phyloP scores from a whole-genome alignment of 2,888 invertebrate genomes.

The Mesorhabditis spiculigera region DNA sequence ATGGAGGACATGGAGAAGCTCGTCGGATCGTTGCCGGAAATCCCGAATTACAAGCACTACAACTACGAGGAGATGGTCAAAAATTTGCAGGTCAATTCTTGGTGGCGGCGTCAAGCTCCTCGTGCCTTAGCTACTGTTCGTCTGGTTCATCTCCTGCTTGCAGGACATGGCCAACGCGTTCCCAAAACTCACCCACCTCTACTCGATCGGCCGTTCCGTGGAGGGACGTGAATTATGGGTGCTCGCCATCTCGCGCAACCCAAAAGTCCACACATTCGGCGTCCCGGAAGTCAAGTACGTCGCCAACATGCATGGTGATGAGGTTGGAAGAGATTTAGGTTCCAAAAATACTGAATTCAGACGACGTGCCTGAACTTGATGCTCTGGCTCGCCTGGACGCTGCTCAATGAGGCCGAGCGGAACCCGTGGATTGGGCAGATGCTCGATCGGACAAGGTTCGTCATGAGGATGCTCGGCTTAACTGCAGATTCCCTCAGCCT shows the following conservation, averaged over 20 bases:
- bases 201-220: constrained; percentile 76
- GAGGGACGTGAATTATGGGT: constrained; percentile 81
- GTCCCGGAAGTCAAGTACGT: constrained; percentile 88
- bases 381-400: constrained; percentile 77
- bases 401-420: constrained; percentile 79
- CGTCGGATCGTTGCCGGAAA: no score
- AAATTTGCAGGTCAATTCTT: no score
- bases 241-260: constrained; percentile 78
- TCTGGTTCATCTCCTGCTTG: neutral
- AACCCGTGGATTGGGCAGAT: constrained; percentile 73
- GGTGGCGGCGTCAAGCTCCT: no score
- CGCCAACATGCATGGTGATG: constrained; percentile 94
- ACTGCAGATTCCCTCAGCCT: no score
- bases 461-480: no score
- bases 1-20: no score
- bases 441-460: constrained; percentile 70
- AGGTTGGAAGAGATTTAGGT: constrained; percentile 63
- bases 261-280: constrained; percentile 75
- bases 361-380: constrained; percentile 77
- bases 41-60: no score
- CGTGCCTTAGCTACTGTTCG: no score
- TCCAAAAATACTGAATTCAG: constrained; percentile 16
- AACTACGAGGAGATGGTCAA: no score
- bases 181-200: constrained; percentile 58
- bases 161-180: constrained; percentile 40